Evolutionary conservation across 2,888 invertebrate genomes (phyloP).

Genomic region (Masnerella sp.): DNA sequence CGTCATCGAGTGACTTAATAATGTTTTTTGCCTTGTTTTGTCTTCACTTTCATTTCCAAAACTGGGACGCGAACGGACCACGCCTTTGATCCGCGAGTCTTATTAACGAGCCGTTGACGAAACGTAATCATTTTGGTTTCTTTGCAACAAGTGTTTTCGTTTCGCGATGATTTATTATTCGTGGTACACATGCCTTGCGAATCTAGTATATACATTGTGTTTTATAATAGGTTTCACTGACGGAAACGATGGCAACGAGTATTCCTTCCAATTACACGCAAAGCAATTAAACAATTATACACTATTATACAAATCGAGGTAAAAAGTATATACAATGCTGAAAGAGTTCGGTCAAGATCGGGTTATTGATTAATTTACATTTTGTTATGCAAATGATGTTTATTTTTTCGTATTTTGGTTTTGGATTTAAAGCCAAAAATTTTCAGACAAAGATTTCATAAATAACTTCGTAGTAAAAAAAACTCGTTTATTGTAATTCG

Average conservation of each 20-base stretch:
- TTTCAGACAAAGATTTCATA: too few species aligned
- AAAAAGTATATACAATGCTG: constrained; percentile 13
- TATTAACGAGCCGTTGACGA: constrained; percentile 32
- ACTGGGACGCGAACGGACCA: constrained; percentile 57
- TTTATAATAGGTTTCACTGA: constrained; percentile 38
- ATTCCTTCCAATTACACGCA: constrained; percentile 31
- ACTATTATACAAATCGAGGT: constrained; percentile 26
- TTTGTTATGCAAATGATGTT: too few species aligned
- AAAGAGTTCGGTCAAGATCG: constrained; percentile 5
- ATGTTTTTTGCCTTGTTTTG: constrained; percentile 40
- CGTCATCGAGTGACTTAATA: constrained; percentile 28
- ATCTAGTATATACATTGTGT: constrained; percentile 23
- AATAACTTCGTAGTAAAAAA: too few species aligned
- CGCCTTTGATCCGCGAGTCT: constrained; percentile 54
- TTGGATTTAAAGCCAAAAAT: too few species aligned
- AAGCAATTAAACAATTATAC: constrained; percentile 34
- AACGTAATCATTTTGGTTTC: constrained; percentile 9
- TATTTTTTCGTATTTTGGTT: too few species aligned
- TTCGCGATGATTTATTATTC: constrained; percentile 34
- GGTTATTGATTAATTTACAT: constrained; percentile 3
- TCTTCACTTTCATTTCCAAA: constrained; percentile 60
- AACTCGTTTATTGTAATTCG: too few species aligned
- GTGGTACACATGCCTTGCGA: not conserved
- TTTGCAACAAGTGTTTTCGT: constrained; percentile 19
- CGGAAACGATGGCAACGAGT: constrained; percentile 31